These are phyloP conservation scores for Morpho achilles DNA, from an alignment of 2,888 invertebrate species.

Conservation along the genomic window DNA sequence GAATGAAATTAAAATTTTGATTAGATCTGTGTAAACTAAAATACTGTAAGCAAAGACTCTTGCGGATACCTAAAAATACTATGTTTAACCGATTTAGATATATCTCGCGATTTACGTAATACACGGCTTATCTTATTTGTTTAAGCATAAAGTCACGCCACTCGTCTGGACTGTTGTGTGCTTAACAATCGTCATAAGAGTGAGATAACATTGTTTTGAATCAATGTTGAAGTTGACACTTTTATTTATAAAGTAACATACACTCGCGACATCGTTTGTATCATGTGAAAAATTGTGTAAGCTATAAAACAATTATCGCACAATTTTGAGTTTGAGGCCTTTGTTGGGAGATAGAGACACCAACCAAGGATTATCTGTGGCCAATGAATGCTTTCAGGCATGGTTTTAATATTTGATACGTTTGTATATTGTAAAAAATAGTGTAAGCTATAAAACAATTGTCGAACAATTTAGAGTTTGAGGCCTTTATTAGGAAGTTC, in stretches of 20 bases:
- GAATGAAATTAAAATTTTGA: no score
- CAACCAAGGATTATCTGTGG: no score
- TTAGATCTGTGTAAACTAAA: neutral
- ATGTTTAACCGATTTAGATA: neutral
- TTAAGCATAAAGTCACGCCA: slow-evolving; percentile 17
- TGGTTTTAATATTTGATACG: no score
- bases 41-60: neutral
- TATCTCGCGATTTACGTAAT: slow-evolving; percentile 8
- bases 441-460: neutral
- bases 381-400: no score
- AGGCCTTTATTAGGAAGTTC: no score
- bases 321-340: neutral
- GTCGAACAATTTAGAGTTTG: no score
- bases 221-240: slow-evolving; percentile 2
- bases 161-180: slow-evolving; percentile 4
- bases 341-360: no score
- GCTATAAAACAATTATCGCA: neutral
- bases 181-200: slow-evolving; percentile 1
- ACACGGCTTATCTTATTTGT: slow-evolving; percentile 17
- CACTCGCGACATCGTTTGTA: no score
- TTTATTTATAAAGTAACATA: no score
- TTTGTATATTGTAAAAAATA: no score
- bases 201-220: slow-evolving; percentile 6
- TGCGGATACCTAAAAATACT: neutral
- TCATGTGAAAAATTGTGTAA: neutral